phyloP scores from a whole-genome alignment of 2,888 invertebrate genomes.

The Crematogaster levior region DNA sequence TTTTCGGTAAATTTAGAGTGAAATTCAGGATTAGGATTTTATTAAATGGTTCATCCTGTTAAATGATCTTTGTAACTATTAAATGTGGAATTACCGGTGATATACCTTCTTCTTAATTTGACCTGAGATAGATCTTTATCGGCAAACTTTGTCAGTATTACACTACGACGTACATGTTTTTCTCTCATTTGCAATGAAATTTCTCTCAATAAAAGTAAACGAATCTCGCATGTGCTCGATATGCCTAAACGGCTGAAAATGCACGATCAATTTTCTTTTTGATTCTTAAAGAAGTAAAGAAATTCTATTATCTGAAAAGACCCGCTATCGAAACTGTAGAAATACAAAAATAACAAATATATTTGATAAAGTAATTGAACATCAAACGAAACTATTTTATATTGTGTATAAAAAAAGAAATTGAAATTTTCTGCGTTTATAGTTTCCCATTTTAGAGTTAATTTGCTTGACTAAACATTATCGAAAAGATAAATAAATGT shows the following conservation, averaged over 20 bases:
- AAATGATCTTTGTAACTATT: not conserved
- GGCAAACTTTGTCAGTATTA: slow-evolving; percentile 49
- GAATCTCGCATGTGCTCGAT: slow-evolving; percentile 63
- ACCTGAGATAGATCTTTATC: not conserved
- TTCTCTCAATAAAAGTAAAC: slow-evolving; percentile 62
- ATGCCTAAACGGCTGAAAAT: slow-evolving; percentile 59
- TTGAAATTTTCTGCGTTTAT: not conserved
- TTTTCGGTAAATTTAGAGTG: not conserved
- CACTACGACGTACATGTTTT: slow-evolving; percentile 54
- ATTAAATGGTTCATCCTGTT: not conserved
- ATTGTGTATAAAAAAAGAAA: not conserved
- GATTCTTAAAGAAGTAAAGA: not conserved
- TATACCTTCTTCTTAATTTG: slow-evolving; percentile 1
- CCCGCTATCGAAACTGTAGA: not conserved
- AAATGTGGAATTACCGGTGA: slow-evolving; percentile 2
- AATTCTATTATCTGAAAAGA: not conserved
- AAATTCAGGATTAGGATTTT: not conserved
- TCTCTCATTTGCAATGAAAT: slow-evolving; percentile 49
- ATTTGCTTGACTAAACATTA: not conserved
- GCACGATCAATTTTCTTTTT: not conserved
- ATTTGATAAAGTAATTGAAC: not conserved
- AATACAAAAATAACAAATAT: not conserved
- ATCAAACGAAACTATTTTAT: not conserved
- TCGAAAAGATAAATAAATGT: not conserved
- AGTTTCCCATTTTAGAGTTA: not conserved